Conservation (phyloP, 2,888 invertebrate species). For the Orchestes rusci region DNA sequence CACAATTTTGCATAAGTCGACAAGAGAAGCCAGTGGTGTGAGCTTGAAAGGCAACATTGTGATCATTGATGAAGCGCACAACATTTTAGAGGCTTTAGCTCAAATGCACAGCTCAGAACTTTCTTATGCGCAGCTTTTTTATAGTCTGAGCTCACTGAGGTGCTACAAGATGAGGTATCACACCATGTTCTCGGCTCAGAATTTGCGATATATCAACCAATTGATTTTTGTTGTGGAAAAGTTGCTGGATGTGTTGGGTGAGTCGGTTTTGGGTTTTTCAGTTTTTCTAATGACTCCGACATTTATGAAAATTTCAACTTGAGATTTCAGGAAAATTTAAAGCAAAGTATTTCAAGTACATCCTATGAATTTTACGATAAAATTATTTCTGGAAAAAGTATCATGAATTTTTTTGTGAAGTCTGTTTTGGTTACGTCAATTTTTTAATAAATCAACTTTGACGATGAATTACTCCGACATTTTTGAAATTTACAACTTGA, state of each 20-base stretch:
- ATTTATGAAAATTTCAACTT: no score
- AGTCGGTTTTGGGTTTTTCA: no score
- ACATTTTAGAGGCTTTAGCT: slow-evolving; percentile 83
- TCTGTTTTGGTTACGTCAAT: no score
- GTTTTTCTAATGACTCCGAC: no score
- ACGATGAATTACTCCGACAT: no score
- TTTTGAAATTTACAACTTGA: no score
- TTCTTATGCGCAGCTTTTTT: slow-evolving; percentile 56
- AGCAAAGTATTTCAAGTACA: no score
- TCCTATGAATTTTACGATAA: no score
- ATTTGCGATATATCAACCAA: slow-evolving; percentile 75
- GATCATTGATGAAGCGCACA: slow-evolving; percentile 95
- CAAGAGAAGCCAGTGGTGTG: slow-evolving; percentile 61
- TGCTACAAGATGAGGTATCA: slow-evolving; percentile 69
- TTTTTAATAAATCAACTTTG: no score
- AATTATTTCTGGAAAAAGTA: no score
- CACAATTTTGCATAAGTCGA: slow-evolving; percentile 69
- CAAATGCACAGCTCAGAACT: slow-evolving; percentile 77
- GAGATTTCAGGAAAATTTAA: no score
- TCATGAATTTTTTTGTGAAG: no score
- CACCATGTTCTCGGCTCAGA: slow-evolving; percentile 67
- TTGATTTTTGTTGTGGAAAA: slow-evolving; percentile 68
- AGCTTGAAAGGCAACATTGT: slow-evolving; percentile 62
- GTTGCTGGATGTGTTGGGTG: slow-evolving; percentile 44
- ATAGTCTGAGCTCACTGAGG: slow-evolving; percentile 57